Evolutionary conservation across 2,797 vertebrate genomes (phyloP), one percentile per base, ranked within the genome.

Genomic region (Ptychobarbus kaznakovi): DNA sequence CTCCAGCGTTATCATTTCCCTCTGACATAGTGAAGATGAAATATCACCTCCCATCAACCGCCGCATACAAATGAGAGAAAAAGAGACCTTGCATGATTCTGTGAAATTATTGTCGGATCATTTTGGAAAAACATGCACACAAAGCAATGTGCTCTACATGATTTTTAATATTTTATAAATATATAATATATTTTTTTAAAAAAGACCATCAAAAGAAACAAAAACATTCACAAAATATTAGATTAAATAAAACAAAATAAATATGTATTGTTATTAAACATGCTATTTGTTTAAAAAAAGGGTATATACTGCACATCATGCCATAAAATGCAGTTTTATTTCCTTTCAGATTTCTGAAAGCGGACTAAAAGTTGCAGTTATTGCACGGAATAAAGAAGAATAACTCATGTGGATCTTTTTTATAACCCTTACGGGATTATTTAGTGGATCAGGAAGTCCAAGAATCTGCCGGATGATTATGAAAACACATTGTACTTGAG

Each of bases 1-100:
- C 38, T 8, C 13, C 32, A 38, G 32, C 6, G 74, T 76, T 75
- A 69, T n/a, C 61, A 28, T 38, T 42, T 32, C 42, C 25, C 28
- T 28, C 35, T 81, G 25, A 61, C 65, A 81, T 49, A 16, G 46
- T 38, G 32, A 66, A 38, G 70, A 72, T 49, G 8, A 81, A 51
- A 83, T 22, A 69, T 80, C 63, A 84, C 49, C 70, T 70, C 49
- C 25, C 58, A 68, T 70, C 80, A 56, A 40, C 15, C 46, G 15
- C 22, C 3, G 49, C 80, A 81, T 81, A 81, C 65, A 42, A n/a
- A 81, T 81, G 79, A 70, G 80, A 22, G 63, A 40, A 40, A 20
- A 13, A 69, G 79, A 46, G 46, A 53, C 11, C 5, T 28, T 6
- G 32, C 9, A n/a, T 0, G 11, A 20, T 7, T 51, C 25, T 51